A percentile compares a stretch with the other conserved stretches of the same genome.
Evolutionary conservation across 2,797 vertebrate species (phyloP).

Genomic region (Nothura maculosa): DNA sequence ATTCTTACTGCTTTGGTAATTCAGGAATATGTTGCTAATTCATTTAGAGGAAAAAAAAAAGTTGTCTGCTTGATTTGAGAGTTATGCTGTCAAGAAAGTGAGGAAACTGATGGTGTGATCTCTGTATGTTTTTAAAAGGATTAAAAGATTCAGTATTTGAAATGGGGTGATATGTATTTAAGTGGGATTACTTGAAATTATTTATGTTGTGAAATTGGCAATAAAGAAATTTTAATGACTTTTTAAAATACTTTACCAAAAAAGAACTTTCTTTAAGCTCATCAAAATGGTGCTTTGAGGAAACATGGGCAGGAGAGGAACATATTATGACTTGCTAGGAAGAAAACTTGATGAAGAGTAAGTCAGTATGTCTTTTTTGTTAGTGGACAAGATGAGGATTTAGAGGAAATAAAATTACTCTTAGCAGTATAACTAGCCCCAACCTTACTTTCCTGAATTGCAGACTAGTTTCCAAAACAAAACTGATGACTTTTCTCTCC

Average conservation of each 20-base stretch:
- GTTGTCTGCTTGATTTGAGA: not conserved
- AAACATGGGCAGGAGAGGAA: not conserved
- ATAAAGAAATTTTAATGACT: not conserved
- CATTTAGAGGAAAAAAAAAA: no score
- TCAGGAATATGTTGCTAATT: not conserved
- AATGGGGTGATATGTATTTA: not conserved
- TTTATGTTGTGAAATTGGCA: not conserved
- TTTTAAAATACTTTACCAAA: not conserved
- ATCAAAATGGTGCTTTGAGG: not conserved
- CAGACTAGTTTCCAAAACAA: not conserved
- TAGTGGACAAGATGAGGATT: not conserved
- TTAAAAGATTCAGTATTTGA: not conserved
- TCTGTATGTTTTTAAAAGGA: not conserved
- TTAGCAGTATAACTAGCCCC: not conserved
- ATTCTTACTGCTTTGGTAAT: not conserved
- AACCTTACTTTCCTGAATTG: not conserved
- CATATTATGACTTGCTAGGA: not conserved
- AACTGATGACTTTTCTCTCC: not conserved
- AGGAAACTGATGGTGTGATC: not conserved
- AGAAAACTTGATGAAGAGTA: not conserved
- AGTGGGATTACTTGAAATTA: not conserved
- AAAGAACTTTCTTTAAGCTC: not conserved
- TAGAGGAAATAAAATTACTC: not conserved
- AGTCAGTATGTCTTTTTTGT: not conserved
- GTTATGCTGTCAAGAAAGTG: not conserved